These are phyloP conservation scores for Adelosebastes latens DNA, from an alignment of 2,797 vertebrate genomes.

Conservation along the genomic window DNA sequence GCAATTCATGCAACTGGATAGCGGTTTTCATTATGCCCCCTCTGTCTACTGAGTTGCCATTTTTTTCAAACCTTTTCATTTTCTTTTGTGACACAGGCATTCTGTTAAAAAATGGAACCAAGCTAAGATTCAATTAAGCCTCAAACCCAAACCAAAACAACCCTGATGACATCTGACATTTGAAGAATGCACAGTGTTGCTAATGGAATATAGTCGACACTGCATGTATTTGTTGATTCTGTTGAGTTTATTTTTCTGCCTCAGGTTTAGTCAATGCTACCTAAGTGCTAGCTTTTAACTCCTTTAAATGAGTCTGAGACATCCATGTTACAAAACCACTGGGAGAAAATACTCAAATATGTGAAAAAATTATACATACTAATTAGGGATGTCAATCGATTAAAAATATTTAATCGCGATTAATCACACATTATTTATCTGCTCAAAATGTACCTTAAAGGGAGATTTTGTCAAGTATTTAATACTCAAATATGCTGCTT, in stretches of 20 bases:
- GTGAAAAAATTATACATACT: not conserved
- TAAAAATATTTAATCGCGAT: too few species aligned
- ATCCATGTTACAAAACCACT: not conserved
- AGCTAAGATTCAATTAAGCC: not conserved
- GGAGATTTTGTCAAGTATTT: too few species aligned
- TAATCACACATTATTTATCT: too few species aligned
- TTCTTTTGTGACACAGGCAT: not conserved
- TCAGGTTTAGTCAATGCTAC: not conserved
- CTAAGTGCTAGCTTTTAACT: too few species aligned
- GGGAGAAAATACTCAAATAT: not conserved
- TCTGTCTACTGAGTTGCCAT: not conserved
- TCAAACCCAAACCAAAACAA: not conserved
- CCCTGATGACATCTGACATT: not conserved
- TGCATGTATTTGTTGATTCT: not conserved
- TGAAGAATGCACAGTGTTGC: not conserved
- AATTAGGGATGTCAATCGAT: too few species aligned
- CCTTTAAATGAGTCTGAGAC: too few species aligned
- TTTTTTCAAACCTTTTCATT: not conserved
- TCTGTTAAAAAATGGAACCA: not conserved
- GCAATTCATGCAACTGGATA: not conserved
- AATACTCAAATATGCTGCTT: too few species aligned
- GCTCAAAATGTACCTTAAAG: too few species aligned
- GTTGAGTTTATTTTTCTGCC: not conserved
- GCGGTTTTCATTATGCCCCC: not conserved
- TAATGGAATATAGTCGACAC: not conserved